Conservation (phyloP, 2,113 vertebrate genomes). For the Notothenia rossii region DNA sequence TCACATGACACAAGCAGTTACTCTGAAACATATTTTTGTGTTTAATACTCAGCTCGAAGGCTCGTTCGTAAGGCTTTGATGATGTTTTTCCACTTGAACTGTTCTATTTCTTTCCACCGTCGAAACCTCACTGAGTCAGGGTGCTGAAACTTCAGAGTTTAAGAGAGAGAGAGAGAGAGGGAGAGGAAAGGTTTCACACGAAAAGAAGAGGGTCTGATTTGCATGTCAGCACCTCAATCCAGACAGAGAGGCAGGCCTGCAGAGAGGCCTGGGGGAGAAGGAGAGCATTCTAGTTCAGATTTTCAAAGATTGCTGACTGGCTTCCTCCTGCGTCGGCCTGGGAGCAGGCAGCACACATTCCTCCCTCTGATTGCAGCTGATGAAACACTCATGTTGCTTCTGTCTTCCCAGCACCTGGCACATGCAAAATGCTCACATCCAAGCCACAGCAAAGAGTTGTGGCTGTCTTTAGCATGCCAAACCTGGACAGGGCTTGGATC, state of each 20-base stretch:
- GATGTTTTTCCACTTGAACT: slow-evolving; percentile 68
- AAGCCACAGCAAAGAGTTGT: slow-evolving; percentile 57
- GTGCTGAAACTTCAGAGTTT: slow-evolving; percentile 35
- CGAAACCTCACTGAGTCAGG: slow-evolving; percentile 29
- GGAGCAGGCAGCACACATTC: slow-evolving; percentile 76
- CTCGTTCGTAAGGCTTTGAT: slow-evolving; percentile 52
- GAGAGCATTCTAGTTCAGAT: slow-evolving; percentile 65
- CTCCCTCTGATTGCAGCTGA: slow-evolving; percentile 76
- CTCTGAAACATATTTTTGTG: slow-evolving; percentile 41
- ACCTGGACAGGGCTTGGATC: slow-evolving; percentile 51
- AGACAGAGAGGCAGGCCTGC: slow-evolving; percentile 64
- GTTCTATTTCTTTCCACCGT: slow-evolving; percentile 9
- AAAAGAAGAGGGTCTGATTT: slow-evolving; percentile 59
- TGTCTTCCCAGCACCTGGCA: slow-evolving; percentile 70
- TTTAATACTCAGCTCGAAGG: slow-evolving; percentile 20
- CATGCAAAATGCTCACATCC: slow-evolving; percentile 58
- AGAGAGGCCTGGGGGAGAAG: slow-evolving; percentile 56
- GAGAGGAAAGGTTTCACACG: not conserved
- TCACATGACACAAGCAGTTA: slow-evolving; percentile 20
- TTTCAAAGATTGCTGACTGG: slow-evolving; percentile 80
- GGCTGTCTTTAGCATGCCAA: slow-evolving; percentile 45
- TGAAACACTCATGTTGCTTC: slow-evolving; percentile 79
- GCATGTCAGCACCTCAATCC: slow-evolving; percentile 75
- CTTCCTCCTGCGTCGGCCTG: slow-evolving; percentile 71
- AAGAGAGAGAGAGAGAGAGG: not conserved